Conservation (phyloP, 2,888 invertebrate species). For the Rhodophaea formosa region DNA sequence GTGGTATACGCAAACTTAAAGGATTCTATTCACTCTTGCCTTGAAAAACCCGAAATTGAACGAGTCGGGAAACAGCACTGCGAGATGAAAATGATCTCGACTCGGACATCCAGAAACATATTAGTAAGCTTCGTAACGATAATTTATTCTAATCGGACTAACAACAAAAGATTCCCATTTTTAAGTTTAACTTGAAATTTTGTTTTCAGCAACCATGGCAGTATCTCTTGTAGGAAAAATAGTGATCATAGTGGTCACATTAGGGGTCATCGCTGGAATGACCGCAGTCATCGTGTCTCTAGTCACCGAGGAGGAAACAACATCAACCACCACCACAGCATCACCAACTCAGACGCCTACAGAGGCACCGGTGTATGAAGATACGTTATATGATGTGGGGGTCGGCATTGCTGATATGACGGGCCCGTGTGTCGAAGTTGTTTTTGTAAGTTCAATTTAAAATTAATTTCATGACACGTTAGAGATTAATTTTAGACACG, state of each 20-base stretch:
- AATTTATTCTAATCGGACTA: too few species aligned
- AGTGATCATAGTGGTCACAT: conserved; percentile 41
- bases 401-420: conserved; percentile 95
- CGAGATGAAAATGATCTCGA: too few species aligned
- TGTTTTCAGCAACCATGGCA: conserved; percentile 39
- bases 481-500: too few species aligned
- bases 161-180: too few species aligned
- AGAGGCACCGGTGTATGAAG: conserved; percentile 17
- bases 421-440: conserved; percentile 94
- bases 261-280: conserved; percentile 57
- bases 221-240: conserved; percentile 54
- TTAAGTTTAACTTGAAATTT: not conserved
- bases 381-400: conserved; percentile 80
- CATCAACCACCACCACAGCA: conserved; percentile 12
- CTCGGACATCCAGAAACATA: too few species aligned
- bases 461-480: too few species aligned
- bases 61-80: too few species aligned
- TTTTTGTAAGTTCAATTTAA: conserved; percentile 86
- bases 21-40: too few species aligned
- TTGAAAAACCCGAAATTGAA: too few species aligned
- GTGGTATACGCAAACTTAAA: too few species aligned
- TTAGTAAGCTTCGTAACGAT: too few species aligned
- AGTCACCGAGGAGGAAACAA: conserved; percentile 35
- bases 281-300: conserved; percentile 49
- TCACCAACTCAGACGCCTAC: conserved; percentile 16